phyloP scores from a whole-genome alignment of 2,888 invertebrate genomes.

The Tipula unca region DNA sequence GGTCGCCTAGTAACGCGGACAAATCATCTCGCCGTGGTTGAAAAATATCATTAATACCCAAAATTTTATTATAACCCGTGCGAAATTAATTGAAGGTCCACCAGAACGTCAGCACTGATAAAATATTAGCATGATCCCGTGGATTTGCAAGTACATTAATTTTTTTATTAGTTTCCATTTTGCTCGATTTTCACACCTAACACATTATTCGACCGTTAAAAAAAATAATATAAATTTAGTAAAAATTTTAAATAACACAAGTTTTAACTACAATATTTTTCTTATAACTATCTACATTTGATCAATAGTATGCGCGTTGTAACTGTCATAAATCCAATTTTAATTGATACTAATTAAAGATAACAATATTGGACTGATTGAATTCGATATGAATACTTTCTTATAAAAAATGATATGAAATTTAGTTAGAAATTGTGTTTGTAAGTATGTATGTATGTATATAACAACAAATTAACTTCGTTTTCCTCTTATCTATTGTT shows the following conservation, averaged over 20 bases:
- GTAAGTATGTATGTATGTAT: neutral
- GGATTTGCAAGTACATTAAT: conserved; percentile 38
- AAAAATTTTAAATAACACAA: neutral
- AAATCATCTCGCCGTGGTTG: conserved; percentile 43
- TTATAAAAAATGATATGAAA: neutral
- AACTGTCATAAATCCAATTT: neutral
- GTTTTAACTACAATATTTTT: neutral
- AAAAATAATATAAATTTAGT: no score
- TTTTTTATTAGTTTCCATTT: conserved; percentile 23
- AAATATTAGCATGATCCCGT: conserved; percentile 40
- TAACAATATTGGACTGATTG: neutral
- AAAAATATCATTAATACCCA: conserved; percentile 45
- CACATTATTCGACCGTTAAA: no score
- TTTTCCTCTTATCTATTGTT: neutral
- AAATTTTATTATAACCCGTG: conserved; percentile 42
- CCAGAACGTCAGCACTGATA: conserved; percentile 44
- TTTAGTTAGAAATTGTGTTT: no score
- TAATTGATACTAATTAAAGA: neutral
- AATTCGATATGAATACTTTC: neutral
- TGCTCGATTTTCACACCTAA: neutral
- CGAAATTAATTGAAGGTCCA: conserved; percentile 47
- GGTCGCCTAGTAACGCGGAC: conserved; percentile 43
- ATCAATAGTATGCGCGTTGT: neutral
- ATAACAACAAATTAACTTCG: neutral
- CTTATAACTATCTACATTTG: no score